These are phyloP conservation scores for Dipus sagitta DNA, from an alignment of 2,797 vertebrate genomes.

Conservation along the genomic window DNA sequence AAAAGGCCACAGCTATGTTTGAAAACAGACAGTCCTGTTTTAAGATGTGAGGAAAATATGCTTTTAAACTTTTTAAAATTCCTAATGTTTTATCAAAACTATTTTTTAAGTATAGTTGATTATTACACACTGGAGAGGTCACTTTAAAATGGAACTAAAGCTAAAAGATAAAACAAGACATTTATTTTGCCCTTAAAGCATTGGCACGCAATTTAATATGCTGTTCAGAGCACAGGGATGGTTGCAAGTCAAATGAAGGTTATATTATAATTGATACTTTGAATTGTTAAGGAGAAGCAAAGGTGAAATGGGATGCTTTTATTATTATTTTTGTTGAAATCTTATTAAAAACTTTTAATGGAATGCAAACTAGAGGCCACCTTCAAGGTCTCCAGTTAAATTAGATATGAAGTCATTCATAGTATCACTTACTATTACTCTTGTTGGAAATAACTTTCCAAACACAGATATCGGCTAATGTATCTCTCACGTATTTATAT, in stretches of 20 bases:
- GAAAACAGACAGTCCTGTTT: not conserved
- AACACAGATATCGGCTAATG: constrained; percentile 47
- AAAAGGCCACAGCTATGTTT: not conserved
- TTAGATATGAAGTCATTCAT: constrained; percentile 69
- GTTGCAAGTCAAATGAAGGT: constrained; percentile 84
- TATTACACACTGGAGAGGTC: constrained; percentile 48
- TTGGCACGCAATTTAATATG: constrained; percentile 77
- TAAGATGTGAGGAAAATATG: not conserved
- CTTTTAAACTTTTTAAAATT: constrained; percentile 37
- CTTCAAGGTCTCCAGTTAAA: constrained; percentile 72
- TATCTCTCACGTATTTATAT: constrained; percentile 6
- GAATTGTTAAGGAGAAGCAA: constrained; percentile 81
- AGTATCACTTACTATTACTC: constrained; percentile 42
- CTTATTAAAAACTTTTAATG: constrained; percentile 76
- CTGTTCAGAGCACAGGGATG: constrained; percentile 73
- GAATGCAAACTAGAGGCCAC: constrained; percentile 73
- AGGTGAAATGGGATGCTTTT: constrained; percentile 81
- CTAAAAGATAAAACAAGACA: constrained; percentile 56
- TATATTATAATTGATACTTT: constrained; percentile 83
- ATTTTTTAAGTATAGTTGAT: not conserved
- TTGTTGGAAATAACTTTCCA: constrained; percentile 12
- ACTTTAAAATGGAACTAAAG: constrained; percentile 75
- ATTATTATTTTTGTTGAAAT: constrained; percentile 80
- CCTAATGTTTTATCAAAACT: constrained; percentile 35
- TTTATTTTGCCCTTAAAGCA: constrained; percentile 81